Conservation (phyloP, 2,888 invertebrate genomes). For the Trichogramma evanescens region DNA sequence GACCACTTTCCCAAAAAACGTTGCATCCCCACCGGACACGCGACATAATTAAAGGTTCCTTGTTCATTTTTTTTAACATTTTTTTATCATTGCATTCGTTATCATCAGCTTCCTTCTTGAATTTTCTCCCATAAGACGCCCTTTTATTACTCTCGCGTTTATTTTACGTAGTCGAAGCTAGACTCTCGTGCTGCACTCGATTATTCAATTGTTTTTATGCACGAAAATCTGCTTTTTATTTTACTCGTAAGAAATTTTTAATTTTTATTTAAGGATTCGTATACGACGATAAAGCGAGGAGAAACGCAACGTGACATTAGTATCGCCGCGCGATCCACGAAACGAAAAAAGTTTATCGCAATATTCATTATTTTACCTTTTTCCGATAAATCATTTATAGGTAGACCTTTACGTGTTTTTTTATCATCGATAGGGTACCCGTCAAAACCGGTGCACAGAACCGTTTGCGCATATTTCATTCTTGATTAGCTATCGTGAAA, state of each 20-base stretch:
- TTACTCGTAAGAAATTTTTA: slow-evolving; percentile 18
- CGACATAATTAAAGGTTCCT: neutral
- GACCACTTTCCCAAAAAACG: slow-evolving; percentile 42
- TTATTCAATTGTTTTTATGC: slow-evolving; percentile 18
- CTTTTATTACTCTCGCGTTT: no score
- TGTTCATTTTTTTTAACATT: neutral
- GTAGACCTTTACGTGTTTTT: slow-evolving; percentile 21
- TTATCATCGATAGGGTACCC: slow-evolving; percentile 26
- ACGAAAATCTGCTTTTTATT: slow-evolving; percentile 23
- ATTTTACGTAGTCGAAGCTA: no score
- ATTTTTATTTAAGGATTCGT: slow-evolving; percentile 15
- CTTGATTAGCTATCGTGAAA: no score
- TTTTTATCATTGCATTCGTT: slow-evolving; percentile 17
- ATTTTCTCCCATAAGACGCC: no score
- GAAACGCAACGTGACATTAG: slow-evolving; percentile 23
- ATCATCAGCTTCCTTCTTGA: no score
- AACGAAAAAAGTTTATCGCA: slow-evolving; percentile 16
- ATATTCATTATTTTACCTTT: neutral
- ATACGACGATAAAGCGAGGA: slow-evolving; percentile 24
- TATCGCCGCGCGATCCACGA: slow-evolving; percentile 25
- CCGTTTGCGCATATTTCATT: slow-evolving; percentile 37
- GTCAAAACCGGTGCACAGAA: slow-evolving; percentile 37
- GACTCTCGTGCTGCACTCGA: slow-evolving; percentile 14
- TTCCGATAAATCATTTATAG: slow-evolving; percentile 19
- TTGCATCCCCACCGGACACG: slow-evolving; percentile 37